Conservation (phyloP, 2,113 vertebrate species). For the Anhinga rufa region DNA sequence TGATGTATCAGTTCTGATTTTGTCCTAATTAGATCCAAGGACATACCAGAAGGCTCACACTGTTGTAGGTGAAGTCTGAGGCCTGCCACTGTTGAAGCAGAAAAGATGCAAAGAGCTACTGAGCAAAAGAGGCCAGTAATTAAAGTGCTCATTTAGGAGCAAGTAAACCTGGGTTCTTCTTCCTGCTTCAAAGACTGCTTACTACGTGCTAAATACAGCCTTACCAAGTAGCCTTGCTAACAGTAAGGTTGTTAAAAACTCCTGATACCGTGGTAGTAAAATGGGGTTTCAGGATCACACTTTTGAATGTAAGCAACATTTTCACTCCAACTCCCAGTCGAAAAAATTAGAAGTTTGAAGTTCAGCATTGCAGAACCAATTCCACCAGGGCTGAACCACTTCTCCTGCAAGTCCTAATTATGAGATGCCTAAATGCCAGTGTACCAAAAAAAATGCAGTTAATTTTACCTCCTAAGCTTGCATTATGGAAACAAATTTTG, state of each 20-base stretch:
- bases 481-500: not conserved
- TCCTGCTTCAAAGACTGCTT: not conserved
- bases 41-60: fast-evolving
- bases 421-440: not conserved
- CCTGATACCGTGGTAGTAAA: not conserved
- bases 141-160: not conserved
- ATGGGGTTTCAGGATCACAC: not conserved
- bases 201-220: not conserved
- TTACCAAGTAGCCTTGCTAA: not conserved
- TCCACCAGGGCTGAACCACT: not conserved
- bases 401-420: not conserved
- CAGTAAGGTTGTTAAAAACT: not conserved
- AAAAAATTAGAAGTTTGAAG: not conserved
- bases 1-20: not conserved
- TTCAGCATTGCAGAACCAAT: not conserved
- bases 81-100: not conserved
- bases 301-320: not conserved
- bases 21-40: not conserved
- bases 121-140: not conserved
- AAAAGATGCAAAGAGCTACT: not conserved
- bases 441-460: not conserved
- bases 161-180: not conserved
- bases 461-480: not conserved
- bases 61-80: not conserved
- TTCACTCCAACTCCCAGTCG: not conserved